Evolutionary conservation across 1,140 invertebrate genomes (phyloP).

Genomic region (Macrosteles quadrilineatus): DNA sequence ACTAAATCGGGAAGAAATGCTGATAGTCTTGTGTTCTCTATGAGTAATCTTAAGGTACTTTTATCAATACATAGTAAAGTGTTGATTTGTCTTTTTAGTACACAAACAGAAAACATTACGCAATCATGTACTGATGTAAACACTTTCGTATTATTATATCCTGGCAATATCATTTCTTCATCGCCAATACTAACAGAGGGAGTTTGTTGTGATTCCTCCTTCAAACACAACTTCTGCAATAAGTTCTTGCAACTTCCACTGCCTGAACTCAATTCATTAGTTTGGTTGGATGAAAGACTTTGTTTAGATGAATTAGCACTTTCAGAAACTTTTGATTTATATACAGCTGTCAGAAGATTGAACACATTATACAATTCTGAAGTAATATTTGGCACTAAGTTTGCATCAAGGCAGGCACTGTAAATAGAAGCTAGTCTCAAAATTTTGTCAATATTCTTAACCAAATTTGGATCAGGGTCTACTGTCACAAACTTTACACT

Average conservation of each 20-base stretch:
- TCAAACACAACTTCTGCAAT: background rate
- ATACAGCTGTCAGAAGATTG: background rate
- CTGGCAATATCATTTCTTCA: background rate
- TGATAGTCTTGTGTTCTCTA: conserved; percentile 4
- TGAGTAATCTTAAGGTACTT: background rate
- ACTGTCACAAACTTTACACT: background rate
- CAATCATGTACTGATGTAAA: background rate
- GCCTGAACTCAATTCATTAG: background rate
- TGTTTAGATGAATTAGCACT: no score
- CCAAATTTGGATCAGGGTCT: background rate
- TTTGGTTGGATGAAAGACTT: no score
- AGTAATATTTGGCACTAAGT: conserved; percentile 4
- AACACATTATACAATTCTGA: background rate
- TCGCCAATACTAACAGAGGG: no score
- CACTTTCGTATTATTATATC: background rate
- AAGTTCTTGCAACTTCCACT: background rate
- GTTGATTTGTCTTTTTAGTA: background rate
- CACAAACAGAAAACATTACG: background rate
- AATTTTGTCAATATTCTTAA: background rate
- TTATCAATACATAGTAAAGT: background rate
- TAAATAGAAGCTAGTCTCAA: background rate
- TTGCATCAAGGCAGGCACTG: background rate
- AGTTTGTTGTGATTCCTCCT: background rate
- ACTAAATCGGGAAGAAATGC: background rate
- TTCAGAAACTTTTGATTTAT: background rate